Base-by-base conservation (phyloP, 2,888 invertebrate genomes). In the Caenorhabditis panamensis region DNA sequence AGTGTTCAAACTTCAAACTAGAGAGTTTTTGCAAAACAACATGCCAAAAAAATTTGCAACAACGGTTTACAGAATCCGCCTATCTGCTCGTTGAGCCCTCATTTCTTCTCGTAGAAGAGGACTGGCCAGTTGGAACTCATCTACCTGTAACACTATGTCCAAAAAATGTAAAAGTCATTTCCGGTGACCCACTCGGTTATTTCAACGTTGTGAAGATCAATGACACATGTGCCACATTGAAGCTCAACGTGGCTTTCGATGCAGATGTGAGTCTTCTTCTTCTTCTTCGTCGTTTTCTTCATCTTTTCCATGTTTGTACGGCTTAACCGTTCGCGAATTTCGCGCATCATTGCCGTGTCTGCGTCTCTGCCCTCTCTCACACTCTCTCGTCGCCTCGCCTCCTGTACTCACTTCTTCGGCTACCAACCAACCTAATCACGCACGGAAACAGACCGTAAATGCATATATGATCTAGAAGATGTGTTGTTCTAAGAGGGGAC, bases 71-170 rank as follows among this genome's bases (percentile, higher is more conserved):
- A 73, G 73, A 73, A n/a, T 66, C 59, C 26, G 66, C 73, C 8
- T 20, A 20, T 1, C 75, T 89, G 11, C 44, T 75, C 26, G 84
- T 89, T 2, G 84, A 88, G 44, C 89, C 89, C 2, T 82, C 85
- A 16, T 86, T 89, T 56, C 67, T 87, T 2, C 81, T 90, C 16
- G 82, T 89, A 11, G 86, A 87, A 41, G 90, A 90, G 66, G 86
- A 89, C 63, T 90, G 86, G 86, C 83, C 86, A 13, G 47, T 88
- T 0, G 83, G 83, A 4, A 81, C 87, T 3, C 67, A 82, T n/a
- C 66, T 89, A 13, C 87, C 89, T 0, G 82, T 89, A 0, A 64
- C 77, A 11, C 77, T 89, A 5, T 89, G 89, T 72, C 85, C 87
- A 8, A 77, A 76, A 36, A 77, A 75, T 61, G 86, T 79, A 4